Evolutionary conservation across 2,888 invertebrate species (phyloP), one percentile per base, ranked within the genome.

Genomic region (Seladonia tumulorum): DNA sequence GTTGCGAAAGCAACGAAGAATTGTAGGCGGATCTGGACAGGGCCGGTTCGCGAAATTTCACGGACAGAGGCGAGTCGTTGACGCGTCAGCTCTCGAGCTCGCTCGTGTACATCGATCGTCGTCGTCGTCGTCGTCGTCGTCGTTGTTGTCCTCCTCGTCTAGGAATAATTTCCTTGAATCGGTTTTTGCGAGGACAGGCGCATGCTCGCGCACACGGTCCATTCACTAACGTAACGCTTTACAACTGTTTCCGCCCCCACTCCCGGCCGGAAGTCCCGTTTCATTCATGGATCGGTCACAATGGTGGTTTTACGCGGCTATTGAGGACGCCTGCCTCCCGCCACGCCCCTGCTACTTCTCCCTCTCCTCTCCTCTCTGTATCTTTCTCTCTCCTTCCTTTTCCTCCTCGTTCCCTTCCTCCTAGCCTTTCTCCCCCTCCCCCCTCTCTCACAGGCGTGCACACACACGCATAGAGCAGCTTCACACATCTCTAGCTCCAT

Each of bases 221-320:
- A 93, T 93, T 94, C 93, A 93, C 92, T 92, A 93, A 93, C 92
- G 93, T 92, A 92, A 93, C 93, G 94, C 92, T 93, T 92, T 91
- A 93, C 94, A 94, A 94, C 94, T 94, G 94, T 94, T 94, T 94
- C 94, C 94, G 94, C 93, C 94, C 93, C 93, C 94, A 91, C 93
- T 93, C 92, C 88, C 91, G 92, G 92, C 94, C 94, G 95, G 95
- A 95, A 94, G 95, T 94, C 92, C 94, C 94, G 93, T 93, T 94
- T 94, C 94, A 94, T 95, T 95, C 95, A 94, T 94, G 94, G 93
- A 94, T 94, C 93, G 94, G 93, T 93, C 94, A 94, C 94, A 94
- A 94, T 94, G 94, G 94, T 93, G 94, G 93, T 93, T 94, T 94
- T 94, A 94, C 94, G 93, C 91, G 91, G 93, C 94, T 93, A 94